These are phyloP conservation scores for Drosophila kokeensis DNA, from an alignment of 2,888 invertebrate genomes.

Conservation along the genomic window DNA sequence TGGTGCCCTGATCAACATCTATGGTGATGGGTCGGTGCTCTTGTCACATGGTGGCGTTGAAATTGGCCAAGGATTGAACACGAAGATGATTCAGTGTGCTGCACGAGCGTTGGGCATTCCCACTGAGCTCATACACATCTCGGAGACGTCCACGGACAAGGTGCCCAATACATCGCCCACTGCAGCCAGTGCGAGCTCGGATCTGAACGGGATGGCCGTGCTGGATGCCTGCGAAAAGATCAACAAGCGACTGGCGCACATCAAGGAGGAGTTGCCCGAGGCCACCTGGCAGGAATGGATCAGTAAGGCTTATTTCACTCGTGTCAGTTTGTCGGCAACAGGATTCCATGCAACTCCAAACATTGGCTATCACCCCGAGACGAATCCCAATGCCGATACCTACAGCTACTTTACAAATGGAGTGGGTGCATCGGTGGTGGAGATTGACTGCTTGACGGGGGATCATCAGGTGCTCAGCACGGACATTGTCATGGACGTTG, in stretches of 20 bases:
- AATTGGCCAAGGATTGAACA: conserved; percentile 98
- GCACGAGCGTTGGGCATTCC: conserved; percentile 90
- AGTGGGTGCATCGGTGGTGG: conserved; percentile 94
- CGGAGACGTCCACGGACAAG: conserved; percentile 94
- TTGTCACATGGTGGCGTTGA: conserved; percentile 97
- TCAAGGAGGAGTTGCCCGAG: conserved; percentile 90
- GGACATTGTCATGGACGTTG: conserved; percentile 98
- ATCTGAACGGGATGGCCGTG: conserved; percentile 96
- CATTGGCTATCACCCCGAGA: conserved; percentile 90
- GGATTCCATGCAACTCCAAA: conserved; percentile 93
- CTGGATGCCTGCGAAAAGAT: conserved; percentile 92
- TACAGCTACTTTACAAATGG: conserved; percentile 96
- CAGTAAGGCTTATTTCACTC: conserved; percentile 90
- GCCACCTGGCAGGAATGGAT: conserved; percentile 95
- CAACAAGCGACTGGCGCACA: conserved; percentile 90
- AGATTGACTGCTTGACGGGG: conserved; percentile 97
- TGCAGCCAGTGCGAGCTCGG: conserved; percentile 94
- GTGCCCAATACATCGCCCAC: conserved; percentile 96
- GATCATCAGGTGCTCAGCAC: conserved; percentile 95
- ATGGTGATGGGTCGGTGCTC: conserved; percentile 94
- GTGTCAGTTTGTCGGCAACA: conserved; percentile 92
- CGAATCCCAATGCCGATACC: conserved; percentile 88
- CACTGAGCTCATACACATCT: conserved; percentile 90
- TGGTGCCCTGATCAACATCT: conserved; percentile 94
- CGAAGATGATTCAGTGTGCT: conserved; percentile 97